Conservation (phyloP, 2,113 vertebrate species). For the Siniperca knerii region DNA sequence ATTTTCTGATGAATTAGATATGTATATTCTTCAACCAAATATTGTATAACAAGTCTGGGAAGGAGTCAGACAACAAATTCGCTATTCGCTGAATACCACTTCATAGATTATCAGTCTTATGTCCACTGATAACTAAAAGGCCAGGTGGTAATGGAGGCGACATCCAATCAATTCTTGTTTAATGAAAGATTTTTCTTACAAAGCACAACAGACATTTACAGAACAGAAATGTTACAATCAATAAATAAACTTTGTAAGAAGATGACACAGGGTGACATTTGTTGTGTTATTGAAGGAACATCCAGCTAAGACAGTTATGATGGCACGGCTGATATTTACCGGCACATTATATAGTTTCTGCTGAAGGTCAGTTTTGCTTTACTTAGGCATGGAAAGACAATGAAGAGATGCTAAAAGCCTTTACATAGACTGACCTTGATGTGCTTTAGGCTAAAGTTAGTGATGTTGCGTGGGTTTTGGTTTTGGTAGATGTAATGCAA, state of each 20-base stretch:
- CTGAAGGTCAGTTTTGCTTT: constrained; percentile 43
- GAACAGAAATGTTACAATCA: constrained; percentile 47
- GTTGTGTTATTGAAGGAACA: constrained; percentile 29
- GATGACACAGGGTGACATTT: constrained; percentile 50
- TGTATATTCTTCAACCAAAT: neutral
- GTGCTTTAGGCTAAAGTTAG: constrained; percentile 60
- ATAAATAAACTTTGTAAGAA: constrained; percentile 49
- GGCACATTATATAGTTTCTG: constrained; percentile 19
- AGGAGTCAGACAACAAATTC: neutral
- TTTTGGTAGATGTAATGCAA: constrained; percentile 82
- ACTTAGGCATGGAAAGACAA: constrained; percentile 25
- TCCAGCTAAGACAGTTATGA: constrained; percentile 2
- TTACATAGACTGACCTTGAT: constrained; percentile 68
- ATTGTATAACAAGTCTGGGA: neutral
- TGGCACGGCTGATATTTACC: constrained; percentile 24
- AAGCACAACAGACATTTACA: constrained; percentile 65
- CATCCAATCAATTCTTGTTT: constrained; percentile 66
- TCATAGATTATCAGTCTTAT: constrained; percentile 40
- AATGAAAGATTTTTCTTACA: constrained; percentile 72
- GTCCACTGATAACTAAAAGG: constrained; percentile 49
- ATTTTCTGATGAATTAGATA: constrained; percentile 23
- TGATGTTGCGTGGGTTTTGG: constrained; percentile 73
- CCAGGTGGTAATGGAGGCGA: constrained; percentile 43
- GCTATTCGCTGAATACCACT: constrained; percentile 16
- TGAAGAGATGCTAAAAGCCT: constrained; percentile 49